These are phyloP conservation scores for Mirounga angustirostris DNA, from an alignment of 2,113 vertebrate genomes.

Conservation along the genomic window DNA sequence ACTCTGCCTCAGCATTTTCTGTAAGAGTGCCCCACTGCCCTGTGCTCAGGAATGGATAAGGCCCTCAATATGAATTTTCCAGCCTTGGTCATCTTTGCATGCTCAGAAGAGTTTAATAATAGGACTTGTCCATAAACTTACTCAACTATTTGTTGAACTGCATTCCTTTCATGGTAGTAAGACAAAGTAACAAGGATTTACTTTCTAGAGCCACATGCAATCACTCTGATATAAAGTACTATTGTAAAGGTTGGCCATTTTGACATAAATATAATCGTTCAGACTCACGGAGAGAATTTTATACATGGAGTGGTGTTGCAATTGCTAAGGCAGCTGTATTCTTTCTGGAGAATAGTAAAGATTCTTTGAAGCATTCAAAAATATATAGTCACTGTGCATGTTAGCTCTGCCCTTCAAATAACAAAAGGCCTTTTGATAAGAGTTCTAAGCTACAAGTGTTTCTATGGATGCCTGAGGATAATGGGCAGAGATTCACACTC, in stretches of 20 bases:
- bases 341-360: slow-evolving; percentile 57
- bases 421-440: slow-evolving; percentile 72
- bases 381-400: slow-evolving; percentile 25
- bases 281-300: slow-evolving; percentile 22
- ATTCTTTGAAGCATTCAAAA: slow-evolving; percentile 69
- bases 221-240: background rate
- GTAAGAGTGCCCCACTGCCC: background rate
- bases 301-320: background rate
- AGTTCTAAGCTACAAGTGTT: slow-evolving; percentile 54
- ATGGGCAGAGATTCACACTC: slow-evolving; percentile 18
- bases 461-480: slow-evolving; percentile 30
- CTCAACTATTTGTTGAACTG: background rate
- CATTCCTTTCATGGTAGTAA: background rate
- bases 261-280: slow-evolving; percentile 42
- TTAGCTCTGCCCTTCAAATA: slow-evolving; percentile 52
- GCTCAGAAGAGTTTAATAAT: background rate
- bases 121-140: background rate
- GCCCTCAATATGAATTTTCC: background rate
- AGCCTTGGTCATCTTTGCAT: background rate
- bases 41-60: background rate
- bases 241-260: background rate
- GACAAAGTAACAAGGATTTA: background rate
- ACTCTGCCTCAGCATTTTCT: background rate
- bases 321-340: slow-evolving; percentile 45
- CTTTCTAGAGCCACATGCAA: background rate